Percentiles rank a stretch among this genome's conserved stretches.
Conservation (phyloP, 2,113 vertebrate genomes). For the Speoplatyrhinus poulsoni region DNA sequence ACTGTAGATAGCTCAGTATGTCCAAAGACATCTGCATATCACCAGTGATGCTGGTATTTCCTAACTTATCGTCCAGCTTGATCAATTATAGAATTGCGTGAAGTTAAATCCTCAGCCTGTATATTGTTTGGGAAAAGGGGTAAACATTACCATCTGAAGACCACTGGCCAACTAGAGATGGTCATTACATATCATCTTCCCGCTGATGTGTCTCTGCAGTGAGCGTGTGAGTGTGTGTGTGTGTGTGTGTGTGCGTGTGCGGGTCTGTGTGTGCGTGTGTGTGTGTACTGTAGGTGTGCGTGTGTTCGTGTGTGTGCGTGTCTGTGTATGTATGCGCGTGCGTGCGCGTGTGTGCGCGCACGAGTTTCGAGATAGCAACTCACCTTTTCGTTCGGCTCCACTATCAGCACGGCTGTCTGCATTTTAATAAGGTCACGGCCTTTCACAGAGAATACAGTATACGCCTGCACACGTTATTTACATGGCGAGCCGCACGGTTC, state of each 20-base stretch:
- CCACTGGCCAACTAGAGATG: too few relatives aligned
- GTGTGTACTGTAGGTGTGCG: too few relatives aligned
- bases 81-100: too few relatives aligned
- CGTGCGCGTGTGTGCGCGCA: neutral
- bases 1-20: too few relatives aligned
- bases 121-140: too few relatives aligned
- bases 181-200: too few relatives aligned
- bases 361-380: neutral
- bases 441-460: neutral
- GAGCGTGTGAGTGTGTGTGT: too few relatives aligned
- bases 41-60: constrained; percentile 1
- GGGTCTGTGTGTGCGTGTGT: too few relatives aligned
- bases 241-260: neutral
- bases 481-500: neutral
- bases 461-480: constrained; percentile 19
- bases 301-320: too few relatives aligned
- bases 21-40: too few relatives aligned
- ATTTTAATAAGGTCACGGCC: constrained; percentile 34
- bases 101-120: too few relatives aligned
- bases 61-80: neutral
- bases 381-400: neutral
- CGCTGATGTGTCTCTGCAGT: neutral
- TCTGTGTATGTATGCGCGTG: neutral
- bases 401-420: constrained; percentile 6
- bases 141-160: too few relatives aligned